Percentiles rank a stretch among this genome's conserved stretches.
Evolutionary conservation across 2,797 vertebrate species (phyloP).

Genomic region (Coregonus suidteri): DNA sequence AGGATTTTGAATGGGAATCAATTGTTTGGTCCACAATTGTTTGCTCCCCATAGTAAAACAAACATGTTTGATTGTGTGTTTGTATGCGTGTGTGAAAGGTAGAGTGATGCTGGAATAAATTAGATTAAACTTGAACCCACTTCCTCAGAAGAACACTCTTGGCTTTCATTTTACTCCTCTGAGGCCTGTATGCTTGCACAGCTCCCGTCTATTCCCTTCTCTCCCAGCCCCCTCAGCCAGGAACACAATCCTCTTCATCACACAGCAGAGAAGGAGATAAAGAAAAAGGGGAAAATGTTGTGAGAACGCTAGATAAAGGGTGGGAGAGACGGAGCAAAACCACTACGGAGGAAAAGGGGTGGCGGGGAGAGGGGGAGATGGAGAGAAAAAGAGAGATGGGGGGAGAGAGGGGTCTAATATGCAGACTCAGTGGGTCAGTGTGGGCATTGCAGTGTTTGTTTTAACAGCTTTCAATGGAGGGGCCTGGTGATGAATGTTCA

Average conservation of each 20-base stretch:
- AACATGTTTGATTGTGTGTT: background rate
- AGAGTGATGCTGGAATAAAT: slow-evolving; percentile 65
- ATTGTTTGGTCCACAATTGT: too few relatives aligned
- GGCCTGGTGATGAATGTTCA: slow-evolving; percentile 81
- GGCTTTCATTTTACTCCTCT: too few relatives aligned
- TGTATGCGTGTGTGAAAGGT: slow-evolving; percentile 13
- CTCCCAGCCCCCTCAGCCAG: slow-evolving; percentile 63
- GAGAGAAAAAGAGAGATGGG: slow-evolving; percentile 30
- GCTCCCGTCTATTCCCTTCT: slow-evolving; percentile 5
- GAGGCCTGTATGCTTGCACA: too few relatives aligned
- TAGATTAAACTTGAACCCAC: slow-evolving; percentile 64
- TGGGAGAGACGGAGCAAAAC: background rate
- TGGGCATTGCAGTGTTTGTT: slow-evolving; percentile 72
- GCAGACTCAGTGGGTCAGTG: slow-evolving; percentile 62
- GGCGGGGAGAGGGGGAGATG: background rate
- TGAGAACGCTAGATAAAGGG: slow-evolving; percentile 21
- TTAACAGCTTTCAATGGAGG: slow-evolving; percentile 78
- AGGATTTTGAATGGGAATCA: too few relatives aligned
- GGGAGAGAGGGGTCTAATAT: slow-evolving; percentile 45
- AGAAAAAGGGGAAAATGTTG: slow-evolving; percentile 30
- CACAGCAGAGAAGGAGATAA: slow-evolving; percentile 43
- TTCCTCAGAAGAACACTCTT: slow-evolving; percentile 61
- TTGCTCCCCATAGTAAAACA: too few relatives aligned
- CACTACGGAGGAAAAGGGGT: too few relatives aligned
- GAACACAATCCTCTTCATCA: slow-evolving; percentile 69